phyloP scores from a whole-genome alignment of 2,888 invertebrate genomes.

The Plemyria rubiginata region DNA sequence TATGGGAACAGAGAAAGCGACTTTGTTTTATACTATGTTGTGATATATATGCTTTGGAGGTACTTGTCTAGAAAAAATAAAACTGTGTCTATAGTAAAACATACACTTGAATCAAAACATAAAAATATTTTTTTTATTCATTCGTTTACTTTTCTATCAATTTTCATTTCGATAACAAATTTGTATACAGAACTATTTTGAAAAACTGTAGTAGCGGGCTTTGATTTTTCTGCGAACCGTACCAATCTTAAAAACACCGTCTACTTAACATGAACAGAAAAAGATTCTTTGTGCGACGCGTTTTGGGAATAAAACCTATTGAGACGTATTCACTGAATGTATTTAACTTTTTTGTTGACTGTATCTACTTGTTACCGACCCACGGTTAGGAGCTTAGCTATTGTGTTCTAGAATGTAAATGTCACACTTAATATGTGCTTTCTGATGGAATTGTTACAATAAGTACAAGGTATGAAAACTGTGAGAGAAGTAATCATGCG shows the following conservation, averaged over 20 bases:
- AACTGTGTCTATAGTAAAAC: too few species aligned
- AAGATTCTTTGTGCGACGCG: constrained; percentile 76
- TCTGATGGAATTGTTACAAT: constrained; percentile 27
- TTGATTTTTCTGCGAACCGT: constrained; percentile 56
- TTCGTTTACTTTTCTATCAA: too few species aligned
- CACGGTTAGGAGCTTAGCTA: constrained; percentile 31
- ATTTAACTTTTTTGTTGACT: constrained; percentile 75
- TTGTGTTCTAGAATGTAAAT: constrained; percentile 33
- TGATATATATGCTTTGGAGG: too few species aligned
- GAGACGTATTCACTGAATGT: constrained; percentile 66
- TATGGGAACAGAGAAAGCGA: too few species aligned
- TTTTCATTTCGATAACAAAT: too few species aligned
- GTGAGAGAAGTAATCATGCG: background rate
- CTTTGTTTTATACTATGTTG: too few species aligned
- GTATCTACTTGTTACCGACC: constrained; percentile 52
- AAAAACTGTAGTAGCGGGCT: background rate
- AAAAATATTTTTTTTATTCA: too few species aligned
- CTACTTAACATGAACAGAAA: constrained; percentile 78
- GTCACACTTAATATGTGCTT: constrained; percentile 33
- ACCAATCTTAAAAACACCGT: constrained; percentile 62
- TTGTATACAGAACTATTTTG: background rate
- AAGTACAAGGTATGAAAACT: constrained; percentile 7
- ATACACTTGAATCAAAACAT: too few species aligned
- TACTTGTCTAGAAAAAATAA: too few species aligned
- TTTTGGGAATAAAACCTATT: constrained; percentile 78